Percentiles rank a stretch among this genome's conserved stretches.
phyloP scores from a whole-genome alignment of 2,113 vertebrate species.

The Noturus placidus region DNA sequence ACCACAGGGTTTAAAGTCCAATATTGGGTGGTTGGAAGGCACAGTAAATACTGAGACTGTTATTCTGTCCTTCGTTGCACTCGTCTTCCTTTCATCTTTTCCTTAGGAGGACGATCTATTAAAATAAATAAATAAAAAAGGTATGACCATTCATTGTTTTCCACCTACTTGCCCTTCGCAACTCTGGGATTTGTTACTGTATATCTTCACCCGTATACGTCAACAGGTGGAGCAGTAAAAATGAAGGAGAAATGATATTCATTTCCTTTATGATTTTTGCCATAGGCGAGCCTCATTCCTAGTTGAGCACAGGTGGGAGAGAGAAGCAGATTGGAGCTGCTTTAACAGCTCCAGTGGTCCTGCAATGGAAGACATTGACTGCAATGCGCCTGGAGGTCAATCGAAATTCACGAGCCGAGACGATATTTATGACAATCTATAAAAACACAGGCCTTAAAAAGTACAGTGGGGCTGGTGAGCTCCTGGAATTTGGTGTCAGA shows the following conservation, averaged over 20 bases:
- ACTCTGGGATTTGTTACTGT: conserved; percentile 3
- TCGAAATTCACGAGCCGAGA: conserved; percentile 63
- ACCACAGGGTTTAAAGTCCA: conserved; percentile 9
- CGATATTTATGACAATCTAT: conserved; percentile 70
- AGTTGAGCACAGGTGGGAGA: conserved; percentile 63
- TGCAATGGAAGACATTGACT: conserved; percentile 58
- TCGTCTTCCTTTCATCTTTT: conserved; percentile 20
- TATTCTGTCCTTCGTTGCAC: conserved; percentile 24
- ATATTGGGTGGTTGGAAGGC: conserved; percentile 2
- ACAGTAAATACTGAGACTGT: conserved; percentile 27
- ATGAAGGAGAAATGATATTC: conserved; percentile 24
- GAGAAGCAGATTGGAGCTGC: conserved; percentile 62
- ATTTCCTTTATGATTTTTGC: conserved; percentile 34
- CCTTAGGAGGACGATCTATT: neutral
- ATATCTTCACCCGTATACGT: neutral
- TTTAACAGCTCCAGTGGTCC: conserved; percentile 58
- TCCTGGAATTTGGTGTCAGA: conserved; percentile 42
- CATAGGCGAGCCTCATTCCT: conserved; percentile 49
- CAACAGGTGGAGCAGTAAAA: conserved; percentile 38
- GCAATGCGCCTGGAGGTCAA: conserved; percentile 62
- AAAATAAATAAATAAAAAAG: neutral
- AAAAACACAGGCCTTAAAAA: conserved; percentile 53
- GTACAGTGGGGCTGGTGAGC: conserved; percentile 20
- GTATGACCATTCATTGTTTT: conserved; percentile 15
- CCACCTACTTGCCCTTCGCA: conserved; percentile 24